Base-by-base conservation (phyloP, 2,797 vertebrate genomes). In the Thaleichthys pacificus region DNA sequence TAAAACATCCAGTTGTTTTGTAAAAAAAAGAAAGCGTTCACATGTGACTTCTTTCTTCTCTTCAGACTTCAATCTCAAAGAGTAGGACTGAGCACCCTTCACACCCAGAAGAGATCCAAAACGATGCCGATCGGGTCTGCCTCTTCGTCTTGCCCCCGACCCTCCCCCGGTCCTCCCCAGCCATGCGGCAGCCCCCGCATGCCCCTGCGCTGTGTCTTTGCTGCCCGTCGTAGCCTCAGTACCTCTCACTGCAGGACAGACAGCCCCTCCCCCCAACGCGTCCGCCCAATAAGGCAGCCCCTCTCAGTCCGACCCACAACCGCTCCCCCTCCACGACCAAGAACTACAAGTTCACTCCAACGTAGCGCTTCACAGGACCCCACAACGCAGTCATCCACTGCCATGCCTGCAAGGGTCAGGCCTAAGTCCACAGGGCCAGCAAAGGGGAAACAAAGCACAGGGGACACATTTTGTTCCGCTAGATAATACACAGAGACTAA, bases 181-280 rank as follows among this genome's bases (percentile, higher is more conserved):
- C 75, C 86, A 5, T 79, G 82, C 17, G 92, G 89, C 24, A 93
- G 92, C 77, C 89, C 89, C 68, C 90, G 89, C 60, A 90, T 92
- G 72, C 82, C 93, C 11, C 84, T 91, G 3, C 87, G 89, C 47
- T 85, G 90, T 68, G 88, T 95, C 0, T 87, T 93, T 63, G 91
- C 93, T 21, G 77, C 87, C 57, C 89, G 89, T 9, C 95, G 95
- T 88, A 95, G 94, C 84, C 88, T 95, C 84, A 96, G 93, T 82
- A 92, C 94, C 68, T 93, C 94, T 74, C 92, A 95, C 38, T 90
- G 92, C 87, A 93, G 95, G 74, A 95, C 90, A 70, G 95, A 96
- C 86, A 98, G 96, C 75, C 95, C 95, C 67, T 98, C 97, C 19
- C 96, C 97, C 6, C 95, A 95, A 73, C 93, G 94, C 60, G 93